phyloP scores from a whole-genome alignment of 2,888 invertebrate genomes.

The Caenorhabditis uteleia region DNA sequence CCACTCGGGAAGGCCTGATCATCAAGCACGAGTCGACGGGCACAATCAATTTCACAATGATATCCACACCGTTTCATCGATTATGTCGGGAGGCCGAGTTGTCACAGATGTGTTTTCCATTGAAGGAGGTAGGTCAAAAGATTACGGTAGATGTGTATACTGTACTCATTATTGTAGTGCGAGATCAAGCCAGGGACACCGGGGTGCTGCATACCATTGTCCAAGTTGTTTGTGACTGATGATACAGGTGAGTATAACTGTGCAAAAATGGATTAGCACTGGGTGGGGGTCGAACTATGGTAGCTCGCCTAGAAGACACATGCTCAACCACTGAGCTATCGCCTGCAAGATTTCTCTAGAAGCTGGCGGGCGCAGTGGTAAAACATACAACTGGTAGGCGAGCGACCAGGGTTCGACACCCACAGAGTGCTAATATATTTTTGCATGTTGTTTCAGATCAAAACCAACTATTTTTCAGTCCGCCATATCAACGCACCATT shows the following conservation, averaged over 20 bases:
- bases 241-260: constrained; percentile 29
- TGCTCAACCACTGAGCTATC: too few relatives aligned
- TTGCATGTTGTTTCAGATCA: too few relatives aligned
- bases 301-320: neutral
- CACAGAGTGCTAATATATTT: too few relatives aligned
- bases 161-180: constrained; percentile 31
- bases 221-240: constrained; percentile 45
- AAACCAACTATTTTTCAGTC: constrained; percentile 27
- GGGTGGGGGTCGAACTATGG: too few relatives aligned
- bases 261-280: too few relatives aligned
- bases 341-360: too few relatives aligned
- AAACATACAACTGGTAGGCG: too few relatives aligned
- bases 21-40: constrained; percentile 38
- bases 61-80: constrained; percentile 51
- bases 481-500: constrained; percentile 48
- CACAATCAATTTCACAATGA: constrained; percentile 44
- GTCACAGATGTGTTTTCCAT: constrained; percentile 44
- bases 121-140: constrained; percentile 44
- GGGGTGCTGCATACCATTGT: constrained; percentile 41
- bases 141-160: neutral
- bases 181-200: constrained; percentile 34
- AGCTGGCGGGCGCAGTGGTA: too few relatives aligned
- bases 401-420: too few relatives aligned
- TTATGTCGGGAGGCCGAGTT: constrained; percentile 49
- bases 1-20: constrained; percentile 46